A percentile compares a stretch with the other conserved stretches of the same genome.
phyloP scores from a whole-genome alignment of 1,140 invertebrate species.

The Diabrotica undecimpunctata region DNA sequence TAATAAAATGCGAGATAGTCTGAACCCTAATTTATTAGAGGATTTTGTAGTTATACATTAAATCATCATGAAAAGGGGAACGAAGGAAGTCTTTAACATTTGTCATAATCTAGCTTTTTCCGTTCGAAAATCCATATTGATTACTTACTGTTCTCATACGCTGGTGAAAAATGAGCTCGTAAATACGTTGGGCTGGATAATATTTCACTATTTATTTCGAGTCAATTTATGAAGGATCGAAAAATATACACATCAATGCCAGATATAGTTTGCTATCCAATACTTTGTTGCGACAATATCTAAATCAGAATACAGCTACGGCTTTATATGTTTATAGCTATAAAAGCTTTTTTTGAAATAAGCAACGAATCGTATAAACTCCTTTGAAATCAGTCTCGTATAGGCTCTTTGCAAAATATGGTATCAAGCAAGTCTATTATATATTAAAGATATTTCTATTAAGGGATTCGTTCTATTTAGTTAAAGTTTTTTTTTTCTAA shows the following conservation, averaged over 20 bases:
- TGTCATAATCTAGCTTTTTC: slow-evolving; percentile 16
- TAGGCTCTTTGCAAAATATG: too few relatives aligned
- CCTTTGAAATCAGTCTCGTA: too few relatives aligned
- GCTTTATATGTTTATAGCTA: too few relatives aligned
- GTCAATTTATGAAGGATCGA: slow-evolving; percentile 13
- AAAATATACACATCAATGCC: slow-evolving; percentile 15
- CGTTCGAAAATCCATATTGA: slow-evolving; percentile 16
- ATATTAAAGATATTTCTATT: too few relatives aligned
- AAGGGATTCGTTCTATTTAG: too few relatives aligned
- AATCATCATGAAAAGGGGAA: neutral
- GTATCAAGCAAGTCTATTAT: too few relatives aligned
- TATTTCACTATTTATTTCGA: slow-evolving; percentile 13
- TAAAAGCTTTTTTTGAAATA: too few relatives aligned
- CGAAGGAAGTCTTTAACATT: slow-evolving; percentile 9
- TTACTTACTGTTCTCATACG: slow-evolving; percentile 14
- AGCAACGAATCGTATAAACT: too few relatives aligned
- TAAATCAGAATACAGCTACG: too few relatives aligned
- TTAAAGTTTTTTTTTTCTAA: too few relatives aligned
- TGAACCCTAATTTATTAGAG: slow-evolving; percentile 9
- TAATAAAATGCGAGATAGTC: slow-evolving; percentile 8
- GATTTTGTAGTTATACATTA: slow-evolving; percentile 11
- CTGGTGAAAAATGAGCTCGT: slow-evolving; percentile 14
- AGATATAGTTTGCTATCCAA: slow-evolving; percentile 6
- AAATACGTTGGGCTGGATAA: slow-evolving; percentile 15
- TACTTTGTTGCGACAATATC: neutral